Conservation (phyloP, 53 echinoderm and acorn worm species). For the Stichopus horrens region DNA sequence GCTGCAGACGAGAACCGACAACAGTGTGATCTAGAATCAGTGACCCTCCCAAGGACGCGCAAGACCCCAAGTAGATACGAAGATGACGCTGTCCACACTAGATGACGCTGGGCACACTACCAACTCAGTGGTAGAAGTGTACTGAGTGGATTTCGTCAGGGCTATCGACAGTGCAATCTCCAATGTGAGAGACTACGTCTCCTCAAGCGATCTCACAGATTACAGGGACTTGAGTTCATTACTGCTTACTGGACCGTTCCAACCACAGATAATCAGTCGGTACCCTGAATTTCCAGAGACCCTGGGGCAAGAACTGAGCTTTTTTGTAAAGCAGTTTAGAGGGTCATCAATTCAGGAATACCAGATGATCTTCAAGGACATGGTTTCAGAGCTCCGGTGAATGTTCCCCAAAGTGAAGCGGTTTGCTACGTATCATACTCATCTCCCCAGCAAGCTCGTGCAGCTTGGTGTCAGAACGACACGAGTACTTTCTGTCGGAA, state of each 20-base stretch:
- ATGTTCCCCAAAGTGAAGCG: constrained; percentile 53
- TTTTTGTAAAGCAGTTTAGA: constrained; percentile 40
- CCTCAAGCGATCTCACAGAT: constrained; percentile 50
- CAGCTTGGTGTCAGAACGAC: no score
- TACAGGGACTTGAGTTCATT: constrained; percentile 29
- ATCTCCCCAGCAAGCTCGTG: constrained; percentile 58
- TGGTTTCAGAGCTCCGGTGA: constrained; percentile 32
- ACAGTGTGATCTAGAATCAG: constrained; percentile 42
- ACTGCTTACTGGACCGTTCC: constrained; percentile 15
- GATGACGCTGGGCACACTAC: constrained; percentile 41
- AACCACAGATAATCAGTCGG: constrained; percentile 31
- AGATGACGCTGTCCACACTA: constrained; percentile 38
- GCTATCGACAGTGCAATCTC: constrained; percentile 60
- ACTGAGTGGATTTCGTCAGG: constrained; percentile 50
- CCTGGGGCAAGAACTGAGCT: constrained; percentile 41
- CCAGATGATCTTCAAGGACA: constrained; percentile 8
- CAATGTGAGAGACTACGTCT: constrained; percentile 43
- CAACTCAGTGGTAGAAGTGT: constrained; percentile 48
- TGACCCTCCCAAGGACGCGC: constrained; percentile 30
- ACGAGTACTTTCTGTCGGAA: no score
- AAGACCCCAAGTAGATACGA: constrained; percentile 41
- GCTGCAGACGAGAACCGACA: constrained; percentile 16
- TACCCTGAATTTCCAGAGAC: constrained; percentile 40
- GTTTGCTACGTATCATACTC: constrained; percentile 35
- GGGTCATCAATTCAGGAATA: constrained; percentile 42